A percentile compares a stretch with the other conserved stretches of the same genome.
Conservation (phyloP, 2,888 invertebrate species). For the Drosophila atripex region DNA sequence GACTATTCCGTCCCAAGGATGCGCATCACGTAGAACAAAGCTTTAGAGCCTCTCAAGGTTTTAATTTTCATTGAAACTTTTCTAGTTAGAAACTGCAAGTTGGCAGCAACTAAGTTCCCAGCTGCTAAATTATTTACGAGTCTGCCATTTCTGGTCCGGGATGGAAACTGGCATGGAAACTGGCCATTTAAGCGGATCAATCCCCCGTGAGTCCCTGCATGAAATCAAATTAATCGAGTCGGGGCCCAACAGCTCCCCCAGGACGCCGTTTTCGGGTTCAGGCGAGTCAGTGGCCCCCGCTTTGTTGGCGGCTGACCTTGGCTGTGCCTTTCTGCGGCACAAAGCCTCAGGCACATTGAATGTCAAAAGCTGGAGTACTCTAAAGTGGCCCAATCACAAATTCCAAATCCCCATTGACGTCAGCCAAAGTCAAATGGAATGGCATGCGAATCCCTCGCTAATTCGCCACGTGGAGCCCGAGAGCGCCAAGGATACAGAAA, state of each 20-base stretch:
- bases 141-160: not conserved
- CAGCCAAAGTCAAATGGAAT: slow-evolving; percentile 36
- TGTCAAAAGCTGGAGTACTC: slow-evolving; percentile 38
- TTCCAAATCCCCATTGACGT: slow-evolving; percentile 65
- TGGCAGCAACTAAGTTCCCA: not conserved
- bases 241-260: not conserved
- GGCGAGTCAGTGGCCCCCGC: slow-evolving; percentile 33
- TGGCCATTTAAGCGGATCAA: not conserved
- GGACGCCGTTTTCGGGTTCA: slow-evolving; percentile 13
- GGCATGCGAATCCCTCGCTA: slow-evolving; percentile 35
- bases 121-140: slow-evolving; percentile 1
- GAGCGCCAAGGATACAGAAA: slow-evolving; percentile 25
- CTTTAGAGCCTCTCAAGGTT: not conserved
- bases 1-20: slow-evolving; percentile 8
- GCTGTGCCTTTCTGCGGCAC: slow-evolving; percentile 5
- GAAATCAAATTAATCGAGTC: slow-evolving; percentile 1
- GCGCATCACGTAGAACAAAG: not conserved
- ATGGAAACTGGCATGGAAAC: not conserved
- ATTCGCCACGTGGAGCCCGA: slow-evolving; percentile 26
- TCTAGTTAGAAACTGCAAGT: not conserved
- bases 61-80: not conserved
- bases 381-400: slow-evolving; percentile 42
- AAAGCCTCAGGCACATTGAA: slow-evolving; percentile 26
- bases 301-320: slow-evolving; percentile 35
- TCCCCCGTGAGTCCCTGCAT: not conserved